These are phyloP conservation scores for Maconellicoccus hirsutus DNA, from an alignment of 1,140 invertebrate species.

Conservation along the genomic window DNA sequence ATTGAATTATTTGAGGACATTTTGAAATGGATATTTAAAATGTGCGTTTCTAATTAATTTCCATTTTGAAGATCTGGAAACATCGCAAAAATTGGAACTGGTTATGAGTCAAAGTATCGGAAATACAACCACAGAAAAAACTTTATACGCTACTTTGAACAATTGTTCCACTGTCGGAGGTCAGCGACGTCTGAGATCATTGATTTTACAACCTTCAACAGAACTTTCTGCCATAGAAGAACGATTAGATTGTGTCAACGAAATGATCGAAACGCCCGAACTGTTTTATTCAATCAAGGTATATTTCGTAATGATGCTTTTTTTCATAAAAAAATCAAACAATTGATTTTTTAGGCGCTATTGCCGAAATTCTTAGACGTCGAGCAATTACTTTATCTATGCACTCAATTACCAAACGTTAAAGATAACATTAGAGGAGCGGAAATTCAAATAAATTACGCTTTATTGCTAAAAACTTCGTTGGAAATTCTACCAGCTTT, in stretches of 20 bases:
- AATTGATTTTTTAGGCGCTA: conserved; percentile 34
- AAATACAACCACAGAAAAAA: conserved; percentile 35
- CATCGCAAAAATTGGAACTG: conserved; percentile 59
- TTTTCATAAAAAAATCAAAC: not conserved
- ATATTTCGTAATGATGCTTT: not conserved
- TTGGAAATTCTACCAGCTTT: conserved; percentile 58
- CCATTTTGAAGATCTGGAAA: conserved; percentile 54
- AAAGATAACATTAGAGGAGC: conserved; percentile 40
- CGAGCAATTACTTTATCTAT: conserved; percentile 47
- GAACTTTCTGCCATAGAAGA: conserved; percentile 49
- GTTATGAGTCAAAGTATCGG: conserved; percentile 43
- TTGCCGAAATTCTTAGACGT: conserved; percentile 46
- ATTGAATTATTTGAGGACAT: too few species aligned
- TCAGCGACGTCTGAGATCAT: conserved; percentile 56
- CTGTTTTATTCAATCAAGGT: conserved; percentile 38
- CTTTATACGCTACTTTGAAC: conserved; percentile 62
- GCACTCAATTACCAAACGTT: conserved; percentile 45
- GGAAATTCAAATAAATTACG: conserved; percentile 66
- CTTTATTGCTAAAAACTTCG: conserved; percentile 63
- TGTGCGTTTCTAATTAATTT: too few species aligned
- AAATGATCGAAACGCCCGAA: conserved; percentile 52
- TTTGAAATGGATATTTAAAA: too few species aligned
- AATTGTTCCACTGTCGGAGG: conserved; percentile 68
- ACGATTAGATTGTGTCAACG: conserved; percentile 57
- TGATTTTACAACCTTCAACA: conserved; percentile 68